These are phyloP conservation scores for Parauchenoglanis punctatus DNA, from an alignment of 2,797 vertebrate species.

Conservation along the genomic window DNA sequence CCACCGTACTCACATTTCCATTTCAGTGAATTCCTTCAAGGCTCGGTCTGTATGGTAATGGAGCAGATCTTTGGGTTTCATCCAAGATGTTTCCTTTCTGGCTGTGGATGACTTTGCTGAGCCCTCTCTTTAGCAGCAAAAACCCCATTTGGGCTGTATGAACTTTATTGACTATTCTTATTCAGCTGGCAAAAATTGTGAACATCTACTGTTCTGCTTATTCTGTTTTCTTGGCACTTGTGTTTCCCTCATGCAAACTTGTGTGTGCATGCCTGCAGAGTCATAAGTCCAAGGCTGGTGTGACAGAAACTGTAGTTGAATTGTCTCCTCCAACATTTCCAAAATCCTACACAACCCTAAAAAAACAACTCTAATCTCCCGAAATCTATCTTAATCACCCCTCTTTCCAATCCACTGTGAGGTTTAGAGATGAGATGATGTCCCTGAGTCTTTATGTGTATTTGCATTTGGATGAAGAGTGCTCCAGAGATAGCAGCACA, in stretches of 20 bases:
- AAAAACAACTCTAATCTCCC: neutral
- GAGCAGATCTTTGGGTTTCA: constrained; percentile 17
- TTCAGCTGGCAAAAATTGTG: neutral
- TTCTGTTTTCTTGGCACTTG: neutral
- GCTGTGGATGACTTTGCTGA: constrained; percentile 26
- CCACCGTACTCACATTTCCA: constrained; percentile 11
- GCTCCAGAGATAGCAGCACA: constrained; percentile 35
- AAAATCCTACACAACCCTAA: neutral
- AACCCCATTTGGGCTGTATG: neutral
- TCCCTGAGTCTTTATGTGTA: constrained; percentile 9
- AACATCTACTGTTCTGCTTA: neutral
- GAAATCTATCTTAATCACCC: neutral
- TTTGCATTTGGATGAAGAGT: constrained; percentile 22
- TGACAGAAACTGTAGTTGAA: neutral
- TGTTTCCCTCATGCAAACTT: neutral
- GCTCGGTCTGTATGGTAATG: constrained; percentile 21
- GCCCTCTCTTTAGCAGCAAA: constrained; percentile 7
- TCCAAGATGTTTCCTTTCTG: constrained; percentile 41
- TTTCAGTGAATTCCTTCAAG: constrained; percentile 8
- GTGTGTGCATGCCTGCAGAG: neutral
- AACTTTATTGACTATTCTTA: constrained; percentile 1
- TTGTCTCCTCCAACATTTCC: neutral
- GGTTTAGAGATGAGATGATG: neutral
- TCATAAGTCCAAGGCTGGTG: neutral
- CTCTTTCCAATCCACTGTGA: neutral